phyloP scores from a whole-genome alignment of 2,113 vertebrate species.

The Microtus oregoni region DNA sequence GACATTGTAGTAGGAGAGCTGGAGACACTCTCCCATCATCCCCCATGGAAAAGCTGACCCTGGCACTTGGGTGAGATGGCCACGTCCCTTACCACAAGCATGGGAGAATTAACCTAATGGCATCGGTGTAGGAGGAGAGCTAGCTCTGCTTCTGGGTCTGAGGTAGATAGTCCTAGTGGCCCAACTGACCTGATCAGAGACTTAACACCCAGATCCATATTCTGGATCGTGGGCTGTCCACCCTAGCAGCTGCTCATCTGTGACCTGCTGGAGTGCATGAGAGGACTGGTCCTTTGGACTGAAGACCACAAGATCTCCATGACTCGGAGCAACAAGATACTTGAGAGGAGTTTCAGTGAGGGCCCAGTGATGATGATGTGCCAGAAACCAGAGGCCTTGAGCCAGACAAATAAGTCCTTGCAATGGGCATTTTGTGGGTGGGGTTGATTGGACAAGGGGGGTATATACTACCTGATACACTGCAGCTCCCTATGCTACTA shows the following conservation, averaged over 20 bases:
- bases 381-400: neutral
- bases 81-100: neutral
- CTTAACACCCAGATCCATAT: neutral
- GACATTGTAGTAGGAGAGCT: neutral
- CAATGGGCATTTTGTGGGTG: neutral
- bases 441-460: neutral
- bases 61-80: neutral
- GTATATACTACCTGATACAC: neutral
- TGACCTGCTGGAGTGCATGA: neutral
- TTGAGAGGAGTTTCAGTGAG: neutral
- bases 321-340: neutral
- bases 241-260: neutral
- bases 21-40: neutral
- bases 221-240: neutral
- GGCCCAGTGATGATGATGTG: neutral
- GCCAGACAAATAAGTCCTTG: neutral
- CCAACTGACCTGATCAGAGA: neutral
- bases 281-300: neutral
- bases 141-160: neutral
- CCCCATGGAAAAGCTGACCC: neutral
- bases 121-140: neutral
- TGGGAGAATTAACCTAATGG: neutral
- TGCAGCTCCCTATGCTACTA: neutral
- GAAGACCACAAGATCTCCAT: neutral
- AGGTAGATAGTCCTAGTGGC: neutral